A percentile compares a stretch with the other conserved stretches of the same genome.
These are phyloP conservation scores for Ornithorhynchus anatinus DNA, from an alignment of 2,113 vertebrate species.

Conservation along the genomic window DNA sequence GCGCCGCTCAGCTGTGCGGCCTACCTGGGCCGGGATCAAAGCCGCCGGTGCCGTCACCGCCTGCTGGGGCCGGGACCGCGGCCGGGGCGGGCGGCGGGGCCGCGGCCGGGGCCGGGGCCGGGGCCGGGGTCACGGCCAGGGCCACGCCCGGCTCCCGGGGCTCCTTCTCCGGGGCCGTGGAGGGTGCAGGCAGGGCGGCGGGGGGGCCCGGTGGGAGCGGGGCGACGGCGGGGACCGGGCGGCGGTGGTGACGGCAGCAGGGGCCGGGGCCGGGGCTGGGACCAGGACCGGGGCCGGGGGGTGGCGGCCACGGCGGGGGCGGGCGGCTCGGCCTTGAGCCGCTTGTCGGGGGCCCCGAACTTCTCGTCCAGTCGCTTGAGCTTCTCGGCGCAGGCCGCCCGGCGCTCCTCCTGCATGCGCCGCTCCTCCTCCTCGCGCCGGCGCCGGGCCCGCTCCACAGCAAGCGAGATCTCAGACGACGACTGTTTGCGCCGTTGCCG, in stretches of 20 bases:
- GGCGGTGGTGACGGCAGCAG: conserved; percentile 67
- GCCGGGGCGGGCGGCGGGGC: conserved; percentile 3
- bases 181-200: neutral
- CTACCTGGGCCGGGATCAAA: conserved; percentile 80
- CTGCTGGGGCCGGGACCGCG: conserved; percentile 37
- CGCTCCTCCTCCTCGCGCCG: conserved; percentile 89
- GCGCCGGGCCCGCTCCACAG: conserved; percentile 87
- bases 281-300: conserved; percentile 61
- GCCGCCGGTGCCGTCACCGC: conserved; percentile 80
- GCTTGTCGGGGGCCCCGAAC: conserved; percentile 66
- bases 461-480: conserved; percentile 86
- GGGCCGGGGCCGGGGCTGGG: conserved; percentile 63
- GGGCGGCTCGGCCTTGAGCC: conserved; percentile 60
- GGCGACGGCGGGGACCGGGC: conserved; percentile 60
- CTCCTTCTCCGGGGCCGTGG: conserved; percentile 45
- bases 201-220: conserved; percentile 50
- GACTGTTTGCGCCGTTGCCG: conserved; percentile 90
- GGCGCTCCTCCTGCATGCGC: conserved; percentile 89
- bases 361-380: conserved; percentile 90
- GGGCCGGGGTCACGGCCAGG: too few relatives aligned
- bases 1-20: too few relatives aligned
- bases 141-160: conserved; percentile 42
- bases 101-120: conserved; percentile 19
- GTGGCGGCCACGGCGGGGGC: neutral
- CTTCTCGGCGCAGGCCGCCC: conserved; percentile 90